Evolutionary conservation across 2,797 vertebrate species (phyloP).

Genomic region (Characodon lateralis): DNA sequence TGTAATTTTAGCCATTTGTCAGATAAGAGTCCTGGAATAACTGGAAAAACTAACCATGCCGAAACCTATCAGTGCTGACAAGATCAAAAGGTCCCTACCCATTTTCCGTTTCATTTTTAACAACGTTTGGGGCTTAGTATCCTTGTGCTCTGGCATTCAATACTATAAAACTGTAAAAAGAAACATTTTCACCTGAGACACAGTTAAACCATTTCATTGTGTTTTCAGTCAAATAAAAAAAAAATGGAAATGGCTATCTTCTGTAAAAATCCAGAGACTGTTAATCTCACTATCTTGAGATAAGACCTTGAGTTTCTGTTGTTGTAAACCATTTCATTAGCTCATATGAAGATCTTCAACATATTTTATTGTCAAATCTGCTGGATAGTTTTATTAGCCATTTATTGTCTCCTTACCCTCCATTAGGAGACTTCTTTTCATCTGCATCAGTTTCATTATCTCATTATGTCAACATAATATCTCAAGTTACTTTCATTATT

Average conservation of each 20-base stretch:
- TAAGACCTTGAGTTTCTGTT: neutral
- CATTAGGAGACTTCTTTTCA: neutral
- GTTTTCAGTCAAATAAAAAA: neutral
- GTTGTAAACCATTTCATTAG: neutral
- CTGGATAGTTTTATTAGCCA: neutral
- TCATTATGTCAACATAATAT: constrained; percentile 3
- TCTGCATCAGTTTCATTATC: neutral
- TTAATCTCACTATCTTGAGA: neutral
- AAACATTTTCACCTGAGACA: neutral
- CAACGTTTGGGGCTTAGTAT: neutral
- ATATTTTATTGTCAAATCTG: neutral
- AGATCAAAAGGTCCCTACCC: neutral
- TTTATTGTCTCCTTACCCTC: no score
- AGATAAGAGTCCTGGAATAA: constrained; percentile 31
- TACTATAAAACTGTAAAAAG: neutral
- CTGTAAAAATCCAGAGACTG: neutral
- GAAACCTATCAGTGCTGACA: constrained; percentile 39
- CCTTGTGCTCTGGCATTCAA: neutral
- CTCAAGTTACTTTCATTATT: neutral
- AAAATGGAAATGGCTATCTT: neutral
- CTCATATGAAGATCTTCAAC: neutral
- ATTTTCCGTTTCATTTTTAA: neutral
- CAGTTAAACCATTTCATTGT: neutral
- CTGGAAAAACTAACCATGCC: constrained; percentile 24
- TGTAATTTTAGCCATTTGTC: constrained; percentile 36